Conservation (phyloP, 1,140 invertebrate genomes). For the Halictus rubicundus region DNA sequence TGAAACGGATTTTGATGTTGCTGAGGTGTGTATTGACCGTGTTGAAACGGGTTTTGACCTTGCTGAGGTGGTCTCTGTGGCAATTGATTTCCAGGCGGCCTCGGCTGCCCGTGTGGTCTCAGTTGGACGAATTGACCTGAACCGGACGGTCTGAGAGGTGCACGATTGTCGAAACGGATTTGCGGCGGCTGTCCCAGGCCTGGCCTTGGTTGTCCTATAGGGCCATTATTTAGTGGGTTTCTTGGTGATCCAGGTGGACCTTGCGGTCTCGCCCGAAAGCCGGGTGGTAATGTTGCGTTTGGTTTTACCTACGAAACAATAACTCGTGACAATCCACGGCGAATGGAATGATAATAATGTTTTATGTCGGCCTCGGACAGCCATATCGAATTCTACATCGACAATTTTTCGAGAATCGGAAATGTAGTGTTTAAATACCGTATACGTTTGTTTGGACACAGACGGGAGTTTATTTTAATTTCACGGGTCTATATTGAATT, state of each 20-base stretch:
- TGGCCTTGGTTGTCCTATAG: slow-evolving; percentile 62
- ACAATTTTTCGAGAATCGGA: too few relatives aligned
- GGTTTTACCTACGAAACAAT: slow-evolving; percentile 66
- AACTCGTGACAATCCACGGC: neutral
- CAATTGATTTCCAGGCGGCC: slow-evolving; percentile 48
- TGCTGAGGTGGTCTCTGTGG: slow-evolving; percentile 51
- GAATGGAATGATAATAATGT: too few relatives aligned
- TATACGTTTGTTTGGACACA: too few relatives aligned
- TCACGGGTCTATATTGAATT: too few relatives aligned
- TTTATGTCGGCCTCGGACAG: too few relatives aligned
- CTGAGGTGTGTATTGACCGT: slow-evolving; percentile 47
- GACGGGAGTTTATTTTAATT: too few relatives aligned
- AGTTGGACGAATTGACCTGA: slow-evolving; percentile 69
- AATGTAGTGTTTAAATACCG: too few relatives aligned
- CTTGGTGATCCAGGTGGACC: slow-evolving; percentile 58
- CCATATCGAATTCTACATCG: too few relatives aligned
- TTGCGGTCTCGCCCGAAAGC: slow-evolving; percentile 68
- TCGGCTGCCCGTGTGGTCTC: slow-evolving; percentile 77
- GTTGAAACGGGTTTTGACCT: slow-evolving; percentile 46
- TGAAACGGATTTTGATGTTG: slow-evolving; percentile 25
- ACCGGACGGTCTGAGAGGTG: slow-evolving; percentile 64
- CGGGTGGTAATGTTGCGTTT: slow-evolving; percentile 50
- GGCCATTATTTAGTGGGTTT: slow-evolving; percentile 71
- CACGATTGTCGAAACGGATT: slow-evolving; percentile 79
- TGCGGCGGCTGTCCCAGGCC: slow-evolving; percentile 56